Evolutionary conservation across 1,140 invertebrate genomes (phyloP), one percentile per base, ranked within the genome.

Genomic region (Chironomus tepperi): DNA sequence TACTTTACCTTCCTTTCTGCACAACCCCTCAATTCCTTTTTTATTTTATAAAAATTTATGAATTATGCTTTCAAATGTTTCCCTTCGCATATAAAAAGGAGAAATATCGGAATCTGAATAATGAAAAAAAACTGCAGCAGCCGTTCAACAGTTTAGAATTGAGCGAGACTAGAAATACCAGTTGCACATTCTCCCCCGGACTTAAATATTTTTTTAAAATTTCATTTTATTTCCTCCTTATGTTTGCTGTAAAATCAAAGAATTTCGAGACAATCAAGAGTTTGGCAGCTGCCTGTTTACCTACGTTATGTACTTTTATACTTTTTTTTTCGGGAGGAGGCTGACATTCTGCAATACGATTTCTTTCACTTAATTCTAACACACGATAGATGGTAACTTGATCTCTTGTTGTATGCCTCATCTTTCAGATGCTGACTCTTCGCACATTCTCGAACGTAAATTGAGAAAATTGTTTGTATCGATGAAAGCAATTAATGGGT

Each of bases 71-170:
- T 34, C 24, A 34, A 34, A 34, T 34, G 5, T 34, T 34, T 34
- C 24, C 24, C 24, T 34, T 34, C 24, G 24, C 24, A 34, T 34
- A 34, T 5, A 34, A 1, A 34, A 34, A 34, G 24, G 5, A 34
- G 24, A 5, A 34, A 34, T 34, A 34, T 34, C 24, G 24, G 24
- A 34, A 34, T 34, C 47, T 57, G n/a, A 57, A 57, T 57, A 34
- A 15, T 57, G 47, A 57, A 57, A 57, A 57, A 57, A 57, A 57
- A 57, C 47, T 57, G 47, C 47, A 57, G 47, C 47, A 57, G 47
- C 47, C 47, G 47, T 57, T 57, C 47, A 57, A 57, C 47, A 57
- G 47, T 57, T 57, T 57, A n/a, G 12, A 57, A n/a, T 57, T 57
- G 10, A n/a, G 47, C n/a, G 47, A 57, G 47, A n/a, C 24, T 34